Base-by-base conservation (phyloP, 37 sponge, comb jelly and placozoan genomes). In the Mnemiopsis leidyi region DNA sequence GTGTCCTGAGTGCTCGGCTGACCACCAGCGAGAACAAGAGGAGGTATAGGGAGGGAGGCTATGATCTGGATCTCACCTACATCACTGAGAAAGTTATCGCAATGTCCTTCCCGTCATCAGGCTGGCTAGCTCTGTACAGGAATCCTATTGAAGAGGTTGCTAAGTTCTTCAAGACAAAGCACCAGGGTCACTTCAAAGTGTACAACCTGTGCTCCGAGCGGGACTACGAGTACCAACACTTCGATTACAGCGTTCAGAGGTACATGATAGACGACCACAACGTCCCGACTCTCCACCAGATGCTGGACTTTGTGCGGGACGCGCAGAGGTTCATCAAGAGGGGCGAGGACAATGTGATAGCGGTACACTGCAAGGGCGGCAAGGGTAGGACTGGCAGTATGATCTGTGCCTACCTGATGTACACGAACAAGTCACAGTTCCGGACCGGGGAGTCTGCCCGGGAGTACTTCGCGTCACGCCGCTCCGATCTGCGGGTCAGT, bases 41-140 rank as follows among this genome's bases (percentile, higher is more conserved):
- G 18, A 93, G 96, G 69, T 96, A 94, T 38, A 92, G 38, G 30
- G 93, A 88, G 38, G 96, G 93, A 0, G 95, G 93, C 16, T 96
- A 75, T 96, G 95, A 96, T 75, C 92, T 96, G 23, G 96, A 96
- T 93, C 93, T 96, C 39, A 96, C 96, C 0, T 96, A 96, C 69
- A 95, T 96, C 83, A 96, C 95, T 0, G 92, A 95, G 29, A 93
- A 94, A 0, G 95, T 96, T 32, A 96, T 96, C 40, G 96, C 96
- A 29, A 96, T 96, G 96, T 94, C 95, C n/a, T 96, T 96, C 93
- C 96, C 96, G 0, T 94, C 96, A 48, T 93, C 93, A 32, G 96
- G 95, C 69, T 85, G 61, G 82, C 71, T 82, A 28, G 73, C 90
- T 20, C 83, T 96, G 24, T 96, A 96, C 68, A 73, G 96, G 21